Conservation (phyloP, 1,140 invertebrate species). For the Brachionus angularis region DNA sequence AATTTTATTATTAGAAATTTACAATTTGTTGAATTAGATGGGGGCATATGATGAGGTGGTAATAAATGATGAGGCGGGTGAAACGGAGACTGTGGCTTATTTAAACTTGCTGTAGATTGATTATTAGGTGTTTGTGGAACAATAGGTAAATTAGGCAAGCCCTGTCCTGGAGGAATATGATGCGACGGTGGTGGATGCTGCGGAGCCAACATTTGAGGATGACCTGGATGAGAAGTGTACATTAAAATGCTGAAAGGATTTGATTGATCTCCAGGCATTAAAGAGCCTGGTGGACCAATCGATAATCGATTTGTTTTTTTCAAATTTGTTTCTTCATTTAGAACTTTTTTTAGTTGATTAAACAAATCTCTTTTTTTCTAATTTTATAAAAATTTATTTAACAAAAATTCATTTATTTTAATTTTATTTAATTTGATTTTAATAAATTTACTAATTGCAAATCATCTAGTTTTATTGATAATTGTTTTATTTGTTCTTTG, state of each 20-base stretch:
- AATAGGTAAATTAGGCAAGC: too few species aligned
- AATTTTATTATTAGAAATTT: neutral
- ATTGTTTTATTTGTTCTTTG: constrained; percentile 14
- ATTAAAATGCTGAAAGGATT: neutral
- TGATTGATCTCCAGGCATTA: neutral
- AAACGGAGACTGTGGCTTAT: neutral
- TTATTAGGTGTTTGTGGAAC: neutral
- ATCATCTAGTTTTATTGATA: constrained; percentile 11
- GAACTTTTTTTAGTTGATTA: constrained; percentile 38
- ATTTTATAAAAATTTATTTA: neutral
- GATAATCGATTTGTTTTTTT: constrained; percentile 17
- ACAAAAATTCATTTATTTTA: neutral
- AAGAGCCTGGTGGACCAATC: neutral
- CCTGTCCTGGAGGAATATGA: neutral
- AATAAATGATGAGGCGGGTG: neutral
- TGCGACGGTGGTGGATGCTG: neutral
- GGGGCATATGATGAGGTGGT: neutral
- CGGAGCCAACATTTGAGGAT: constrained; percentile 5
- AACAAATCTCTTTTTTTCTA: constrained; percentile 34
- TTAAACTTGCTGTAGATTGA: neutral
- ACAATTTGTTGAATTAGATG: neutral
- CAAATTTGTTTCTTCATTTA: constrained; percentile 42
- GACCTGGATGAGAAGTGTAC: constrained; percentile 21
- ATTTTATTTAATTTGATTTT: neutral
- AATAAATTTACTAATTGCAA: neutral